Percentiles rank a stretch among this genome's conserved stretches.
Evolutionary conservation across 2,113 vertebrate genomes (phyloP).

Genomic region (Cathartes aura): DNA sequence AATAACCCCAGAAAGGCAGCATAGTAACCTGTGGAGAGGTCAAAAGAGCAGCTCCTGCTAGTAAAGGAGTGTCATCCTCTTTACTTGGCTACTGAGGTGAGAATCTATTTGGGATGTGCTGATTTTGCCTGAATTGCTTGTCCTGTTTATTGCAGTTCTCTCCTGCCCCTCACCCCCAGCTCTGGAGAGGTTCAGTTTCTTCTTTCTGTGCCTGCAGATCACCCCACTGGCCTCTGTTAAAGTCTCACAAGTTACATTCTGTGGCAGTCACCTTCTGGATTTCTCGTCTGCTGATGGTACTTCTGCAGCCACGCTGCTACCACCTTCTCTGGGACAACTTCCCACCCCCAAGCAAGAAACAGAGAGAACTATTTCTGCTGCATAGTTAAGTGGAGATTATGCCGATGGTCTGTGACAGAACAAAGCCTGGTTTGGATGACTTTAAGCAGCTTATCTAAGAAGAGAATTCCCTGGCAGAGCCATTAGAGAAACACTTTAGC

Average conservation of each 20-base stretch:
- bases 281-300: not conserved
- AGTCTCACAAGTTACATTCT: not conserved
- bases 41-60: slow-evolving; percentile 44
- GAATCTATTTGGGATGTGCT: slow-evolving; percentile 62
- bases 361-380: not conserved
- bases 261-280: not conserved
- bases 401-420: not conserved
- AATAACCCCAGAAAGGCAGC: slow-evolving; percentile 64
- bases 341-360: not conserved
- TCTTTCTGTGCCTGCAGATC: not conserved
- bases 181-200: not conserved
- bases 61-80: slow-evolving; percentile 45
- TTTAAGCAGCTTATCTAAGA: not conserved
- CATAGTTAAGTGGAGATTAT: not conserved
- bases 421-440: not conserved
- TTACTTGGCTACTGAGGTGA: slow-evolving; percentile 45
- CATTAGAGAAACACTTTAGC: not conserved
- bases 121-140: slow-evolving; percentile 32
- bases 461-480: not conserved
- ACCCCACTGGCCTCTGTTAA: not conserved
- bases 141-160: not conserved
- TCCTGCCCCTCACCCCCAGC: not conserved
- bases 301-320: not conserved
- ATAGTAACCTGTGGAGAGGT: slow-evolving; percentile 41
- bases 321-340: not conserved